Evolutionary conservation across 2,888 invertebrate species (phyloP), one percentile per base, ranked within the genome.

Genomic region (Baccha elongata): DNA sequence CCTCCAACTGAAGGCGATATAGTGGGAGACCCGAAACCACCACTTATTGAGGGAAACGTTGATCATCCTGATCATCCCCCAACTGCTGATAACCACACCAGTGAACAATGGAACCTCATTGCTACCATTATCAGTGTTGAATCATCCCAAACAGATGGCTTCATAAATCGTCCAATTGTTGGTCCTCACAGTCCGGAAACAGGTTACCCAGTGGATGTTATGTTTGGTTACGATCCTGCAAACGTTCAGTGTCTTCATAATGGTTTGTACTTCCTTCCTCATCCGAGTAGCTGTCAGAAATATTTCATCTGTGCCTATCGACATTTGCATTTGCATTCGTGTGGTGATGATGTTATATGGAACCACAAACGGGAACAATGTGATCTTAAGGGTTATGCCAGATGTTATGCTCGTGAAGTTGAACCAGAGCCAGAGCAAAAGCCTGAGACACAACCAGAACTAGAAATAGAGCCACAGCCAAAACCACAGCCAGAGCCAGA

Each of bases 261-360:
- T 64, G 90, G 89, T 0, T 87, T 89, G 11, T 90, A 90, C 73
- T 90, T 90, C 73, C 52, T 90, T 53, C 90, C 90, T 3, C 89
- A 90, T 86, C 90, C 90, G 2, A 84, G 32, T 2, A 85, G 86
- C 11, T 90, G 90, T 52, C 87, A 86, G 37, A 64, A 85, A 32
- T 90, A 89, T 80, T 89, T 87, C 42, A 86, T 90, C 13, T 90
- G 90, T 64, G 89, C 89, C 19, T 90, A 89, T 50, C 88, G 87
- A 0, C 87, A 89, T 37, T 79, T 90, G 67, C 88, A 89, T 72
- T 79, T 87, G 5, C 90, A 89, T 74, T 86, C 87, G 8, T 90
- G 90, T 62, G 90, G 89, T 0, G 78, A 62, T 0, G 88, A 87
- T 13, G 86, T 89, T 0, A 83, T 81, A 2, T 90, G 90, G 90